Percentiles rank a stretch among this genome's conserved stretches.
phyloP scores from a whole-genome alignment of 64 coral and sea anemone genomes.

The Actinia tenebrosa region DNA sequence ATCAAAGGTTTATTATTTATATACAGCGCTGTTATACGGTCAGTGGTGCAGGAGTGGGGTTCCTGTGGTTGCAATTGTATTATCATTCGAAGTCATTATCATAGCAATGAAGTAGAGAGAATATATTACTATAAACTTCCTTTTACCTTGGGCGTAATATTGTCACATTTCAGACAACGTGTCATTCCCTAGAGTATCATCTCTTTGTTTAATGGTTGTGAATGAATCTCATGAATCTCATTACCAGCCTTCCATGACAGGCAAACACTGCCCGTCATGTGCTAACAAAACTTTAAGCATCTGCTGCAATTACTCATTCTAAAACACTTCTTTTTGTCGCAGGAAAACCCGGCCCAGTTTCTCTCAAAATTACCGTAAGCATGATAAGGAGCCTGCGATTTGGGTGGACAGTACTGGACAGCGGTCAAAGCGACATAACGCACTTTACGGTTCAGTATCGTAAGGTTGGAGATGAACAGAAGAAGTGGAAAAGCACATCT shows the following conservation, averaged over 20 bases:
- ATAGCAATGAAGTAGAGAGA: too few relatives aligned
- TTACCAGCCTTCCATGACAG: too few relatives aligned
- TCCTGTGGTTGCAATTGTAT: too few relatives aligned
- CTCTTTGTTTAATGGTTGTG: too few relatives aligned
- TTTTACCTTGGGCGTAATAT: too few relatives aligned
- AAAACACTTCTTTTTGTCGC: background rate
- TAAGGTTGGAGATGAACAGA: background rate
- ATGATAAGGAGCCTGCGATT: background rate
- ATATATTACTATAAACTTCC: too few relatives aligned
- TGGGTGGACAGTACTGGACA: slow-evolving; percentile 13
- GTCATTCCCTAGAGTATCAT: too few relatives aligned
- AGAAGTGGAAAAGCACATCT: background rate
- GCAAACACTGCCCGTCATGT: too few relatives aligned
- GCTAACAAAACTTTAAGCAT: too few relatives aligned
- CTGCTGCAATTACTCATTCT: background rate
- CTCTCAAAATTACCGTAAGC: background rate
- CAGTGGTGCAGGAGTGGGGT: background rate
- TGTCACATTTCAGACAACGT: too few relatives aligned
- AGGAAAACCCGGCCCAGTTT: slow-evolving; percentile 9
- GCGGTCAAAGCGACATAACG: slow-evolving; percentile 19
- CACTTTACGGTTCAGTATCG: slow-evolving; percentile 7
- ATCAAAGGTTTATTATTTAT: background rate
- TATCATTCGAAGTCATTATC: too few relatives aligned
- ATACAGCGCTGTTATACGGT: background rate
- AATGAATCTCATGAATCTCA: too few relatives aligned